phyloP scores from a whole-genome alignment of 2,888 invertebrate species.

The Metalampra italica region DNA sequence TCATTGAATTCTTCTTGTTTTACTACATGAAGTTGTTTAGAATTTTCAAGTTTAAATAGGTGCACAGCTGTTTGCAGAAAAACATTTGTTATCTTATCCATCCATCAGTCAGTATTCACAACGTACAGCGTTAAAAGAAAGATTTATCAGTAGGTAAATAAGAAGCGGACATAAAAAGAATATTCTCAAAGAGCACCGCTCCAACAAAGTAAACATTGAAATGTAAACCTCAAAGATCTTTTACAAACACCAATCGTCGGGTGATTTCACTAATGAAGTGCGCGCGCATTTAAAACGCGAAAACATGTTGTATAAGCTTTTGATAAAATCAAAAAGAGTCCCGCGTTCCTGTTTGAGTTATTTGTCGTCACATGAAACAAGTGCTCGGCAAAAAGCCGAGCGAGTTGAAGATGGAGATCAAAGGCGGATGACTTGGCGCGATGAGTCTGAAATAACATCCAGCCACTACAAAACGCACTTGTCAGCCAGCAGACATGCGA shows the following conservation, averaged over 20 bases:
- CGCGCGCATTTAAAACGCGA: slow-evolving; percentile 56
- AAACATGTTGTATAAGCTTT: slow-evolving; percentile 49
- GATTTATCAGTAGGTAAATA: neutral
- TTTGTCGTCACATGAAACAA: slow-evolving; percentile 76
- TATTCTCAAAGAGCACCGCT: slow-evolving; percentile 14
- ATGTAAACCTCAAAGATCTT: slow-evolving; percentile 37
- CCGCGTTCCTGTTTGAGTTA: slow-evolving; percentile 66
- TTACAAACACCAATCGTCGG: slow-evolving; percentile 36
- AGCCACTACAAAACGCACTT: slow-evolving; percentile 35
- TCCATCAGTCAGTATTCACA: neutral
- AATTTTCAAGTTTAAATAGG: no score
- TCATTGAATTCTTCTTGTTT: no score
- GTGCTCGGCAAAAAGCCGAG: slow-evolving; percentile 67
- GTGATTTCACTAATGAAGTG: slow-evolving; percentile 71
- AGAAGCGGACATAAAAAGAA: neutral
- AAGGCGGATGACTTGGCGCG: slow-evolving; percentile 59
- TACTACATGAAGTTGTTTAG: no score
- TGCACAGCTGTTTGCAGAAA: neutral
- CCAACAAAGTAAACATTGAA: slow-evolving; percentile 37
- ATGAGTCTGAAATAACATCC: slow-evolving; percentile 64
- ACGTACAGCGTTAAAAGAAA: neutral
- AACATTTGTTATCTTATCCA: neutral
- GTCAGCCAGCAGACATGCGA: slow-evolving; percentile 32
- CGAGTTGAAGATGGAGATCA: slow-evolving; percentile 45
- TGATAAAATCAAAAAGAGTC: slow-evolving; percentile 67